These are phyloP conservation scores for Riparia riparia DNA, from an alignment of 2,113 vertebrate genomes.

Conservation along the genomic window DNA sequence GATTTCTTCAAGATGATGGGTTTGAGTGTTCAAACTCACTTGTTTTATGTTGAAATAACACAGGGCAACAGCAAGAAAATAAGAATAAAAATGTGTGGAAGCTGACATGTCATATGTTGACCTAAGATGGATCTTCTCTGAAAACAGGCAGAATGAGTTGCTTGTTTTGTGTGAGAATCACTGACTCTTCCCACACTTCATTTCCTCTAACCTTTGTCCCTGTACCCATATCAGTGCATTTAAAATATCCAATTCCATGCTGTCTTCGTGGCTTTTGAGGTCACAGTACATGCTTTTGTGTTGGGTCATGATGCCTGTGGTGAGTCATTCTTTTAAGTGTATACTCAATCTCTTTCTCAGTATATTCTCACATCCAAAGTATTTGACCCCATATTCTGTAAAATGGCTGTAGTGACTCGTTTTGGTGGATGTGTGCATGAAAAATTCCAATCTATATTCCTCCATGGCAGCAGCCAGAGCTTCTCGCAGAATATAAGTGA, in stretches of 20 bases:
- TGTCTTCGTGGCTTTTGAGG: slow-evolving; percentile 39
- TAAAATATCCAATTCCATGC: slow-evolving; percentile 52
- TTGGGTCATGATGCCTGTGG: slow-evolving; percentile 46
- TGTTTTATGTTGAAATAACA: background rate
- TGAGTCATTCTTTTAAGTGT: slow-evolving; percentile 40
- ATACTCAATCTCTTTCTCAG: background rate
- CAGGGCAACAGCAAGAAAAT: background rate
- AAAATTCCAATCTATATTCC: background rate
- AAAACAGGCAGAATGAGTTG: background rate
- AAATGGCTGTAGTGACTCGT: background rate
- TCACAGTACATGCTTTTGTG: slow-evolving; percentile 59
- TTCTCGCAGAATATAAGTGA: background rate
- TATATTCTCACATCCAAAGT: slow-evolving; percentile 15
- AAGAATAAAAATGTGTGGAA: background rate
- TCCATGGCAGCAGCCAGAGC: background rate
- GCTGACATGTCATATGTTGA: background rate
- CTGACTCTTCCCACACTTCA: slow-evolving; percentile 57
- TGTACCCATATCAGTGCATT: slow-evolving; percentile 11
- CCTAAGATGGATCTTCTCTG: background rate
- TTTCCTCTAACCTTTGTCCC: slow-evolving; percentile 65
- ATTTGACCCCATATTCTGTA: slow-evolving; percentile 7
- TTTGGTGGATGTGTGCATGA: slow-evolving; percentile 1
- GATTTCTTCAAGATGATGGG: background rate
- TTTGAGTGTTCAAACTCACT: background rate
- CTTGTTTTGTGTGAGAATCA: slow-evolving; percentile 56